phyloP scores from a whole-genome alignment of 2,797 vertebrate genomes.

The Myiotriccus ornatus region DNA sequence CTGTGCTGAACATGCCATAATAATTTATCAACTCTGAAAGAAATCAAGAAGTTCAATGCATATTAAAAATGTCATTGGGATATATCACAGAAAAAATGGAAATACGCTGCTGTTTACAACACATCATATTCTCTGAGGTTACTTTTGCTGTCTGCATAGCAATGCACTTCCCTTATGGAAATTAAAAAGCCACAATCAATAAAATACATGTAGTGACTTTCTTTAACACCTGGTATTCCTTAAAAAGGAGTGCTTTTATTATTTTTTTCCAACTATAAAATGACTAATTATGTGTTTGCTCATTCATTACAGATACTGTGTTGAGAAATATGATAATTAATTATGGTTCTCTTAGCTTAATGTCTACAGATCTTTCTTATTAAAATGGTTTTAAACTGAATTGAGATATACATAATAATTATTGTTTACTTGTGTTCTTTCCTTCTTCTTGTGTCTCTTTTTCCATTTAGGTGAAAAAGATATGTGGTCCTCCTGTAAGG shows the following conservation, averaged over 20 bases:
- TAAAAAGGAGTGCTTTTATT: neutral
- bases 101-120: neutral
- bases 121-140: neutral
- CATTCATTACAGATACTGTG: neutral
- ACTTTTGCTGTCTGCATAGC: neutral
- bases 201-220: neutral
- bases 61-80: neutral
- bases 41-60: neutral
- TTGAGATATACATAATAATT: neutral
- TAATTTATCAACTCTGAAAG: conserved; percentile 6
- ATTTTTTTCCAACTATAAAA: neutral
- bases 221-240: neutral
- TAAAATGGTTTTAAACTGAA: neutral
- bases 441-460: conserved; percentile 4
- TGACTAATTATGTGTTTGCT: neutral
- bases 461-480: conserved; percentile 78
- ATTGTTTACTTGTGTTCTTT: neutral
- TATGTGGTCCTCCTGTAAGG: conserved; percentile 80
- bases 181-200: neutral
- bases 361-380: neutral
- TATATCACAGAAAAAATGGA: neutral
- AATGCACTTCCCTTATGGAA: neutral
- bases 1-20: neutral
- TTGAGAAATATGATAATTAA: neutral
- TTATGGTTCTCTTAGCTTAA: neutral